Percentiles rank a stretch among this genome's conserved stretches.
Evolutionary conservation across 2,888 invertebrate species (phyloP).

Genomic region (Cephus rjabovi): DNA sequence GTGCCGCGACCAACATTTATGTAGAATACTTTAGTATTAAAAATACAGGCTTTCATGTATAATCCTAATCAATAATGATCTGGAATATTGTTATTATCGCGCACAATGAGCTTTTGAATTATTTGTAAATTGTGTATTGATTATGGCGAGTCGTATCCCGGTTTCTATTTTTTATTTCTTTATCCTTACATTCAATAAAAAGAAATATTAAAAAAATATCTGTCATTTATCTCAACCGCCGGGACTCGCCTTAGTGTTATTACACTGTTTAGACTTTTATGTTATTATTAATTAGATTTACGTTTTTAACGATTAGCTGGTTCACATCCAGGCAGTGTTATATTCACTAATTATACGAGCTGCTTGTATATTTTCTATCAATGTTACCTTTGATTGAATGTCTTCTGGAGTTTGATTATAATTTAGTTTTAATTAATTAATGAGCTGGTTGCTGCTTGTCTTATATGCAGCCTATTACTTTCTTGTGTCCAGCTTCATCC

Average conservation of each 20-base stretch:
- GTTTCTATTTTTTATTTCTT: not conserved
- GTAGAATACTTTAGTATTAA: constrained; percentile 20
- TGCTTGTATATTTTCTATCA: not conserved
- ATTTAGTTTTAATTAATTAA: not conserved
- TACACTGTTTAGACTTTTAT: not conserved
- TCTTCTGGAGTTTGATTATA: not conserved
- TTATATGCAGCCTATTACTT: constrained; percentile 60
- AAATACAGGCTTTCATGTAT: constrained; percentile 20
- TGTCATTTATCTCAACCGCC: constrained; percentile 11
- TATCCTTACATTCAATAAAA: constrained; percentile 13
- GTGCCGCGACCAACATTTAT: not conserved
- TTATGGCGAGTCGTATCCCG: not conserved
- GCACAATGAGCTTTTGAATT: constrained; percentile 10
- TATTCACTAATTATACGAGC: not conserved
- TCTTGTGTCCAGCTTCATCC: constrained; percentile 50
- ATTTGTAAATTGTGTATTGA: constrained; percentile 1
- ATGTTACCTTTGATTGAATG: not conserved
- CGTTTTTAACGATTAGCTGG: not conserved
- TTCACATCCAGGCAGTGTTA: not conserved
- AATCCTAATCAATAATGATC: not conserved
- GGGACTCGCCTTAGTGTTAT: not conserved
- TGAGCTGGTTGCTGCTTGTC: not conserved
- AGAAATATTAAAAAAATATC: constrained; percentile 20
- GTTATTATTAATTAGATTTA: not conserved
- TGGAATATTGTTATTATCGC: constrained; percentile 10